Evolutionary conservation across 2,888 invertebrate genomes (phyloP), one percentile per base, ranked within the genome.

Genomic region (Xestoiulus laeticollis): DNA sequence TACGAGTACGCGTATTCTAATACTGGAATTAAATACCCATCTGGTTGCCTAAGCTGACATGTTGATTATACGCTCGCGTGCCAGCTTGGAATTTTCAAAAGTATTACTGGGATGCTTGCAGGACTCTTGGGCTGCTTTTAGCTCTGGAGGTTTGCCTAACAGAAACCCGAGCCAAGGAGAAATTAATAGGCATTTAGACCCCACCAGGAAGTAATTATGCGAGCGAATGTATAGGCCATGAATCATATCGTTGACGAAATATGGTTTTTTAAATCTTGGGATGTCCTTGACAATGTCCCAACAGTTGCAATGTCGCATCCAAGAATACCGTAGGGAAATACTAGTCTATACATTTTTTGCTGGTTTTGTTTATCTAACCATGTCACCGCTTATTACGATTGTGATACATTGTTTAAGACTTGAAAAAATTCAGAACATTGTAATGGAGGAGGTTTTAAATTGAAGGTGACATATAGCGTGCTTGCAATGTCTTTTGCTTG

Each of bases 81-180:
- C n/a, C 26, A 68, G 53, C 19, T 53, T 53, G 68, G 68, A 68
- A 68, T 68, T 68, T 68, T 68, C 22, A 68, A 68, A 68, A 26
- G 26, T 26, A n/a, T 4, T 26, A 68, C 5, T 68, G 26, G 22
- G 59, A 59, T 22, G 26, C 12, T n/a, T 6, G 68, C 68, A 26
- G 68, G 68, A 68, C 26, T 22, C 26, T 5, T 68, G 68, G 68
- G 68, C 68, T 68, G 68, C 26, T 26, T 68, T 68, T 68, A 26
- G 68, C 68, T 68, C 68, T 68, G 68, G 68, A 68, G 68, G 26
- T 19, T 68, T 68, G 68, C 68, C 68, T 68, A 68, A 68, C 68
- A 26, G 22, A 26, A 68, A 68, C 26, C 68, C 22, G 68, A 68
- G 26, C 68, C 68, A 68, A 68, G 68, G 68, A 68, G 26, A 68